Evolutionary conservation across 1,140 invertebrate genomes (phyloP), one percentile per base, ranked within the genome.

Genomic region (Formica exsecta): DNA sequence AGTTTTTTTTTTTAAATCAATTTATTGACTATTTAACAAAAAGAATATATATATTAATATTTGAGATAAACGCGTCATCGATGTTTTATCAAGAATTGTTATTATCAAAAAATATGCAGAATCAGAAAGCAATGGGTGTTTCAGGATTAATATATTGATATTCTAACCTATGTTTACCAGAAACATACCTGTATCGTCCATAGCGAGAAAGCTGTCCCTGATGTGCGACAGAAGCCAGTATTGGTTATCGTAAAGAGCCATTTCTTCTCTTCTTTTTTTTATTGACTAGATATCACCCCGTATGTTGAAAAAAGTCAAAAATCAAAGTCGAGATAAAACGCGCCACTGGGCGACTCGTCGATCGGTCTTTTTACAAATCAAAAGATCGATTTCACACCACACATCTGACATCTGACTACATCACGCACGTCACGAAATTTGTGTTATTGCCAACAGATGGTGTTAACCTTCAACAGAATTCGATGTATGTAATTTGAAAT

Each of bases 161-260:
- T 4, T 51, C 13, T 51, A 19, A 51, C 48, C 4, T 19, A 48
- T 3, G 51, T 84, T 19, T 25, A 32, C 48, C 8, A 0, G 0
- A 51, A 54, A 71, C 83, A 83, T 96, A 96, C 98, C 98, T 92
- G 98, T 98, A 94, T 99, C 98, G 95, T 99, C 98, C 41, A 98
- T 98, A n/a, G 98, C 98, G 91, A 99, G 98, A 94, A 98, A 99
- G 25, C 98, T 98, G 94, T 99, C 98, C 79, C 98, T 96, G 84
- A 99, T 98, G 94, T 99, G 98, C 66, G 98, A 98, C 73, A 99
- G 96, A 41, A 99, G 95, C 97, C 98, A 99, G 86, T 98, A 97
- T 95, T 97, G 97, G 94, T 99, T 98, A 94, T 99, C 98, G 94
- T 98, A 99, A 73, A 98, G 96, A 87, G 98, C 98, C 98, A 99